Conservation (phyloP, 2,797 vertebrate species). For the Tiaroga cobitis region DNA sequence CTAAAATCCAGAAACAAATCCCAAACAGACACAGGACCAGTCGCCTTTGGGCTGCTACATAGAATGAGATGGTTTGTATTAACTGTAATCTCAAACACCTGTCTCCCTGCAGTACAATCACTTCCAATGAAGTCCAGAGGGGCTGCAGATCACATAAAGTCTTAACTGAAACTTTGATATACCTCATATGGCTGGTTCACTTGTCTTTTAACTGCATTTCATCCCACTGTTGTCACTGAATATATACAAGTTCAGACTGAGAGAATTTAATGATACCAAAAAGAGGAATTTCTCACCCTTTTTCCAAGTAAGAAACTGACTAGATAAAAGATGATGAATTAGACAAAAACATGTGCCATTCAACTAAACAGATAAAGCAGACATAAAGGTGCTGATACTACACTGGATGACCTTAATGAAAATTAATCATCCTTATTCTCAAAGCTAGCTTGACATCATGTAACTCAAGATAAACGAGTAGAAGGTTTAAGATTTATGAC, state of each 20-base stretch:
- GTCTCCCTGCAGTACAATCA: background rate
- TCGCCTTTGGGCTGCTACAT: background rate
- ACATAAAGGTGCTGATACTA: background rate
- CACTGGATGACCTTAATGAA: constrained; percentile 1
- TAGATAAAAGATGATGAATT: background rate
- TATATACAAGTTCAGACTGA: background rate
- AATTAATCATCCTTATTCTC: background rate
- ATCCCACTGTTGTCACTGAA: background rate
- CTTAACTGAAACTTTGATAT: constrained; percentile 5
- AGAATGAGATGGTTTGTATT: constrained; percentile 10
- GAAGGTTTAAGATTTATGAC: constrained; percentile 33
- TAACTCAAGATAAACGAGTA: constrained; percentile 15
- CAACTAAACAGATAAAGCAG: background rate
- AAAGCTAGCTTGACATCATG: constrained; percentile 4
- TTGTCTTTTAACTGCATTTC: background rate
- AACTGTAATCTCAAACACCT: constrained; percentile 11
- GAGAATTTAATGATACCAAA: background rate
- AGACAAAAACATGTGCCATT: background rate
- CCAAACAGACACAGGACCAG: background rate
- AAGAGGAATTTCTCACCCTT: background rate
- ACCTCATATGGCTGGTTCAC: background rate
- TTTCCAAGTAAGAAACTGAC: background rate
- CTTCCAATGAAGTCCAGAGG: constrained; percentile 17
- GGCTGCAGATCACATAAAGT: constrained; percentile 3
- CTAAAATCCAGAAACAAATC: constrained; percentile 13